Evolutionary conservation across 2,888 invertebrate species (phyloP), one percentile per base, ranked within the genome.

Genomic region (Lordiphosa andalusiaca): DNA sequence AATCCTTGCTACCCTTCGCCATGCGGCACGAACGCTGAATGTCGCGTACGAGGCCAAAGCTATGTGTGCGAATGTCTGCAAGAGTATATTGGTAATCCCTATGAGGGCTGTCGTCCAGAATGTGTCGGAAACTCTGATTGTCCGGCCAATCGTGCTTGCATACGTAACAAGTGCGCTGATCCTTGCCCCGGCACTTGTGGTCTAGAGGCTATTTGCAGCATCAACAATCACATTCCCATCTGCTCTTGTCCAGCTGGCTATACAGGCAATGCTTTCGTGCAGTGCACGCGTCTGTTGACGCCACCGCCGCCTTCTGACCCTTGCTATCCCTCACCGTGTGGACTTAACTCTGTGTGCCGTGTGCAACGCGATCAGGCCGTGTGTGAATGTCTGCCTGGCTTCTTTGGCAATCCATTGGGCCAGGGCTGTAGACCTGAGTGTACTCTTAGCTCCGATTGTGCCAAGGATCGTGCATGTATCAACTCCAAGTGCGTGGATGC

Each of bases 81-180:
- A 33, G 93, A 93, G 57, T 93, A 94, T 73, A 92, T 92, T 67
- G 95, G 95, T 19, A 94, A 94, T 88, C 95, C 95, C 0, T 94
- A 94, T 86, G 92, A 93, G 65, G 92, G 92, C 40, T 95, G 95
- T 84, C 91, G 94, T 69, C 96, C 96, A 0, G 97, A 96, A 88
- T 97, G 97, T 89, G 91, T 96, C 12, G 93, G 95, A 53, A 96
- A 96, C 86, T 93, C 94, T 0, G 96, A 97, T 84, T 97, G 97
- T 88, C 91, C 95, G 0, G 92, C 95, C 44, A 93, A 95, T 69
- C 93, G 93, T 71, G 95, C 95, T 7, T 97, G 96, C 86, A 94
- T 95, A 83, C 92, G 93, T 12, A 94, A 94, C 70, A 94, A 94
- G 86, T 97, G 97, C 82, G 91, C 92, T 60, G 95, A 97, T 90